A percentile compares a stretch with the other conserved stretches of the same genome.
phyloP scores from a whole-genome alignment of 2,888 invertebrate genomes.

The Parelbella ahira region DNA sequence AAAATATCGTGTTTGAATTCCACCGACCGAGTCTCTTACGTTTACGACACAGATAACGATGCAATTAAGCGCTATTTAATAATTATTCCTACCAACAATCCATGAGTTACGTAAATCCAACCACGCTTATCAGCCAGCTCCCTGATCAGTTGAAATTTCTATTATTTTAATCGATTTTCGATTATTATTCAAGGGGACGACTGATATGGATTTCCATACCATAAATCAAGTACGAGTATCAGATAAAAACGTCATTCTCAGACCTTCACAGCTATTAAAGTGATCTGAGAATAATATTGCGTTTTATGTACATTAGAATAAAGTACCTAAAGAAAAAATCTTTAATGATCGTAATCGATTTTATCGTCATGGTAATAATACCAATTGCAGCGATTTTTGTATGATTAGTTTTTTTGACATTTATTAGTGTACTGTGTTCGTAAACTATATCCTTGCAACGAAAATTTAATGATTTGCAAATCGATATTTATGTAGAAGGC shows the following conservation, averaged over 20 bases:
- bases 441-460: too few species aligned
- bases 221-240: conserved; percentile 19
- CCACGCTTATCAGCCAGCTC: conserved; percentile 21
- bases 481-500: background rate
- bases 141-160: conserved; percentile 17
- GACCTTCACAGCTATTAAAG: conserved; percentile 12
- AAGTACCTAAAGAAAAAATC: too few species aligned
- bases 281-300: conserved; percentile 20
- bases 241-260: conserved; percentile 18
- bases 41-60: conserved; percentile 47
- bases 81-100: conserved; percentile 26
- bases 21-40: conserved; percentile 38
- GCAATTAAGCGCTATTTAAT: conserved; percentile 43
- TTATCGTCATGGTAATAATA: too few species aligned
- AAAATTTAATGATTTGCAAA: too few species aligned
- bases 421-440: too few species aligned
- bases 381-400: too few species aligned
- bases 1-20: conserved; percentile 39
- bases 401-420: too few species aligned
- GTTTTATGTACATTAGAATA: too few species aligned
- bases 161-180: conserved; percentile 21
- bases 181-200: conserved; percentile 14
- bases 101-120: conserved; percentile 19
- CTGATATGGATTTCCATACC: conserved; percentile 9
- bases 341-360: too few species aligned